phyloP scores from a whole-genome alignment of 2,113 vertebrate genomes.

The Scomber colias region DNA sequence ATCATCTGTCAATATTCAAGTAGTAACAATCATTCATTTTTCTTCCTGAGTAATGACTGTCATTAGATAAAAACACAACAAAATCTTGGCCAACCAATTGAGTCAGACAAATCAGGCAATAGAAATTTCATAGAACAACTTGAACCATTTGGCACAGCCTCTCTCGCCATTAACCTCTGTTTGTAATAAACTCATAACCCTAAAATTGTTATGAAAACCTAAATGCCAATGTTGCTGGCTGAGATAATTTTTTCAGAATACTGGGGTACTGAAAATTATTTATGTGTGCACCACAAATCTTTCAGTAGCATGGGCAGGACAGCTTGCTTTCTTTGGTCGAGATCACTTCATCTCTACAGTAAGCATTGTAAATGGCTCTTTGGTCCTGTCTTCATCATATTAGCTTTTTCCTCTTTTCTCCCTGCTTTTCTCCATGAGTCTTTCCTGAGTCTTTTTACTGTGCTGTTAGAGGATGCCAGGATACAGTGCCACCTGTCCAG shows the following conservation, averaged over 20 bases:
- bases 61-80: background rate
- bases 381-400: background rate
- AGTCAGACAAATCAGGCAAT: background rate
- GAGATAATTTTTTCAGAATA: background rate
- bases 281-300: background rate
- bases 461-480: conserved; percentile 55
- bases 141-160: background rate
- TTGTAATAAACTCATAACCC: background rate
- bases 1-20: conserved; percentile 33
- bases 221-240: background rate
- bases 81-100: background rate
- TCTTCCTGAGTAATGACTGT: conserved; percentile 55
- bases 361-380: conserved; percentile 23
- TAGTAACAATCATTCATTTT: conserved; percentile 4
- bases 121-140: background rate
- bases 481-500: conserved; percentile 74
- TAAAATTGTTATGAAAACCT: background rate
- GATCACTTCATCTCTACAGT: background rate
- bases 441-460: conserved; percentile 14
- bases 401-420: background rate
- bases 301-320: conserved; percentile 8
- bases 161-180: background rate
- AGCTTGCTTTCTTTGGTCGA: conserved; percentile 29
- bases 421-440: too few species aligned
- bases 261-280: background rate